Conservation (phyloP, 2,113 vertebrate genomes). For the Eudyptes chrysolophus region DNA sequence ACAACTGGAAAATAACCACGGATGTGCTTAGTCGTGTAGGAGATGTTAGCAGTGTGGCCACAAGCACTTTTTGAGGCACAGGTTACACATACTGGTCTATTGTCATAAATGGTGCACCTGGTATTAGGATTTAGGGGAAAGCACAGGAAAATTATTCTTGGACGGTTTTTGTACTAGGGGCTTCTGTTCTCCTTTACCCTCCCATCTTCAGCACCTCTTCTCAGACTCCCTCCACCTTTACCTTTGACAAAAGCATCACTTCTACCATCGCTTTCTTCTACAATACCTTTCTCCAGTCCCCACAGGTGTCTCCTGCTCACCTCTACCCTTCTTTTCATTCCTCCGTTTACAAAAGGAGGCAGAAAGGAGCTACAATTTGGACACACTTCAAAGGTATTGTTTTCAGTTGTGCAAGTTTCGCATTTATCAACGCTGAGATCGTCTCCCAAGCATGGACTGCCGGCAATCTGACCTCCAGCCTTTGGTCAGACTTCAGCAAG, state of each 20-base stretch:
- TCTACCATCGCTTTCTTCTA: background rate
- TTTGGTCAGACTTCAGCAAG: background rate
- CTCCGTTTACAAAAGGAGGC: fast-evolving
- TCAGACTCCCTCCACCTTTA: background rate
- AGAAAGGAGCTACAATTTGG: background rate
- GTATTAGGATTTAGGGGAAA: background rate
- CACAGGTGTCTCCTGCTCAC: background rate
- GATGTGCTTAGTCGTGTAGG: background rate
- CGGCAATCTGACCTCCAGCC: background rate
- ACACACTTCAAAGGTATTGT: background rate
- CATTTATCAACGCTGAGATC: background rate
- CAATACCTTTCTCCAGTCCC: background rate
- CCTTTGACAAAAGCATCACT: background rate
- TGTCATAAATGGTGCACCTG: background rate
- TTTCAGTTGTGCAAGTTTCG: background rate
- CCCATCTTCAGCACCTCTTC: background rate
- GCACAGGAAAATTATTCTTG: background rate
- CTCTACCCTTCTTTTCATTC: background rate
- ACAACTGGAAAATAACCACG: background rate
- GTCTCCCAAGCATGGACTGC: fast-evolving
- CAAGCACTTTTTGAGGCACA: background rate
- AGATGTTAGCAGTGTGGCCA: background rate
- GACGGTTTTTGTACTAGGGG: background rate
- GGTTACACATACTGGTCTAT: background rate
- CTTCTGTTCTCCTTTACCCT: background rate